Evolutionary conservation across 2,113 vertebrate species (phyloP), one percentile per base, ranked within the genome.

Genomic region (Grus americana): DNA sequence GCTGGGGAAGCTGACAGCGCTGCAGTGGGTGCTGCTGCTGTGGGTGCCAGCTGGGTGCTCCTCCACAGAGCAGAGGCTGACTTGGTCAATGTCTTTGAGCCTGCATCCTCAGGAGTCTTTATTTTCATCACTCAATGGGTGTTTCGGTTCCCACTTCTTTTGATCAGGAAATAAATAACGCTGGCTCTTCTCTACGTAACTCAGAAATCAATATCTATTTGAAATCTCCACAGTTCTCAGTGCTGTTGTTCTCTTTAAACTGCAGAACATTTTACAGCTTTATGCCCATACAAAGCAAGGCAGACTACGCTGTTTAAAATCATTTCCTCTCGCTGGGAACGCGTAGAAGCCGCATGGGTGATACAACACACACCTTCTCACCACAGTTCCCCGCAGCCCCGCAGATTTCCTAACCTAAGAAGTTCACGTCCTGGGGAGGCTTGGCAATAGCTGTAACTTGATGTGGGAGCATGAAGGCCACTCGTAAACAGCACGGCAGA

Each of bases 311-410:
- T 79, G 55, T 49, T 82, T 78, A 55, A 94, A 96, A 90, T 50
- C 0, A 70, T 86, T 90, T 68, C 38, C 23, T 85, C 78, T 87
- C 11, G 2, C 38, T 66, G 47, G 38, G 29, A 70, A 92, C 0
- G 2, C 13, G 1, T 18, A 79, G 74, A 95, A 93, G 55, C 14
- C 3, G 1, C 47, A 52, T 9, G 10, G 52, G 67, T 30, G 65
- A 74, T 67, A 66, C 40, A 92, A 63, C 29, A 42, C 22, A 34
- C 2, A 1, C 7, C 22, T 76, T 62, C 46, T 72, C 3, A 2
- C 6, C 52, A 34, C 0, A 1, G 29, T 15, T 44, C 9, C 36
- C 49, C 0, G 0, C 46, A 54, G 40, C 5, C 15, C 9, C 2
- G 2, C 21, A 61, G 61, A 65, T 23, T 82, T 86, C 65, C 32